Evolutionary conservation across 2,888 invertebrate species (phyloP).

Genomic region (Napeogenes inachia): DNA sequence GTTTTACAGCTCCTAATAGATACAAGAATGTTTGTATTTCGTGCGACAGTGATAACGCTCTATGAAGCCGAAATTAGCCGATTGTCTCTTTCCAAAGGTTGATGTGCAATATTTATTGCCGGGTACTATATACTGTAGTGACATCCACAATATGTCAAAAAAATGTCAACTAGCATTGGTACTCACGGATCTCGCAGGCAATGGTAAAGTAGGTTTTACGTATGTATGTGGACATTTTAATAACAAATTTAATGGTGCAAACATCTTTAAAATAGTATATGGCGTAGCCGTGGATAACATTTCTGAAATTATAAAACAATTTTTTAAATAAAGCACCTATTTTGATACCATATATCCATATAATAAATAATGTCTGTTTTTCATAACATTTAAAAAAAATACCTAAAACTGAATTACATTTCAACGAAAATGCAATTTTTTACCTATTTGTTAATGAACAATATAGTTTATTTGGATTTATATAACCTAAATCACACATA

Average conservation of each 20-base stretch:
- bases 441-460: background rate
- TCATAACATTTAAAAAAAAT: background rate
- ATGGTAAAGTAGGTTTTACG: constrained; percentile 56
- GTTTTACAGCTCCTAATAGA: no score
- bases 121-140: no score
- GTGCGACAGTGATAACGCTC: no score
- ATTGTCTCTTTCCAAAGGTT: no score
- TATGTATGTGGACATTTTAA: constrained; percentile 60
- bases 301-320: constrained; percentile 37
- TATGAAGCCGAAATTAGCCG: no score
- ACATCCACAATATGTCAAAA: background rate
- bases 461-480: no score
- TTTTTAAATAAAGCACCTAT: no score
- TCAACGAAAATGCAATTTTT: background rate
- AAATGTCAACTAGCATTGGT: background rate
- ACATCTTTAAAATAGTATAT: constrained; percentile 60
- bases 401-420: background rate
- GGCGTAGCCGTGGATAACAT: constrained; percentile 43
- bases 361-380: background rate
- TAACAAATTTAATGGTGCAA: constrained; percentile 48
- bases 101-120: no score
- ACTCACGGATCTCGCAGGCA: constrained; percentile 57
- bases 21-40: no score
- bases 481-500: constrained; percentile 25
- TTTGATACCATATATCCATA: background rate